phyloP scores from a whole-genome alignment of 2,797 vertebrate genomes.

The Rhabdomys pumilio region DNA sequence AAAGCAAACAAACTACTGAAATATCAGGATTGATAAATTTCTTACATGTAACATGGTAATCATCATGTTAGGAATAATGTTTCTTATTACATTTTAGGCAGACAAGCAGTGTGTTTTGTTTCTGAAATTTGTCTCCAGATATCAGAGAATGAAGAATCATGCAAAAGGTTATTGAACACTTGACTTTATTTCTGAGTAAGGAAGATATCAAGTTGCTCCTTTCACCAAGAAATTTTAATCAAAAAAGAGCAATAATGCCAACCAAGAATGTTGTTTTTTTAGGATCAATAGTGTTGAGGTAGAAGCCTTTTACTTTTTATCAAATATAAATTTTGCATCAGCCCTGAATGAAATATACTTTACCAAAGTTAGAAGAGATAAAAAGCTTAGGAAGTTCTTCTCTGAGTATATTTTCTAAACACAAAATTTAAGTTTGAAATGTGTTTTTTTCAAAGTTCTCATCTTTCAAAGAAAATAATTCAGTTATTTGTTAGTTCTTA shows the following conservation, averaged over 20 bases:
- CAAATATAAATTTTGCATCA: neutral
- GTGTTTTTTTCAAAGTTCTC: neutral
- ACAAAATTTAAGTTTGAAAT: neutral
- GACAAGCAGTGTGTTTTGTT: neutral
- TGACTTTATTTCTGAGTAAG: neutral
- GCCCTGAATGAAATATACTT: neutral
- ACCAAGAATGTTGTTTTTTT: neutral
- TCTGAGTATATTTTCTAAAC: conserved; percentile 32
- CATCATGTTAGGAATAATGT: neutral
- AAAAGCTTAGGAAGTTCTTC: neutral
- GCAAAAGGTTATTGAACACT: neutral
- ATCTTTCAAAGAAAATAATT: neutral
- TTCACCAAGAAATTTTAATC: neutral
- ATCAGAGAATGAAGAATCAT: neutral
- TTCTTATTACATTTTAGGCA: conserved; percentile 2
- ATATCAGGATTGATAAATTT: neutral
- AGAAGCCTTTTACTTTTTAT: neutral
- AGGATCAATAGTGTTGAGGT: neutral
- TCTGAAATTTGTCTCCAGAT: neutral
- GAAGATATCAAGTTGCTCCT: neutral
- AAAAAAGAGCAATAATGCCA: neutral
- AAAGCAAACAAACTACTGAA: neutral
- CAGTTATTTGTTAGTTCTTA: neutral
- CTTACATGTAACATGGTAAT: neutral
- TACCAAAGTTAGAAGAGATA: neutral